Base-by-base conservation (phyloP, 2,888 invertebrate species). In the Lasioglossum lativentre region DNA sequence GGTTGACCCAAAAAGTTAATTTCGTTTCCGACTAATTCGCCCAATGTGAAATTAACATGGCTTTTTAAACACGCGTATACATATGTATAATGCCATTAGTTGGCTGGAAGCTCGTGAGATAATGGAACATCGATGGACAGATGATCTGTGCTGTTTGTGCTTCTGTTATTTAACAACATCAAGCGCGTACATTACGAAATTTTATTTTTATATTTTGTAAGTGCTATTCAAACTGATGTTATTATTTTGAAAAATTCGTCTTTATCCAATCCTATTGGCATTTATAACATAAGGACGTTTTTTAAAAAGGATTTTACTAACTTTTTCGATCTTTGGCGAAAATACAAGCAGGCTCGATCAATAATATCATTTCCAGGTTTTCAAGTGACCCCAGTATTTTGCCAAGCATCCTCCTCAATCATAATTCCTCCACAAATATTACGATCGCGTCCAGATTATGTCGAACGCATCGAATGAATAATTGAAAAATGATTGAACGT, bases 401-500 rank as follows among this genome's bases (percentile, higher is more conserved):
- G 38, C 38, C 38, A 38, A 38, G n/a, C 23, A 23, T 38, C 8
- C 10, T 5, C 38, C 23, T 68, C 38, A 12, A 68, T 34, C 68
- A 68, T 68, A 38, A 10, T 68, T 38, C 38, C 23, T 38, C 68
- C 12, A 23, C 38, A 68, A 68, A 40, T 38, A 68, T 40, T 68
- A 12, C 38, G 68, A 68, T 34, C 38, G 12, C 23, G 68, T 68
- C 8, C 38, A 38, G 68, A 68, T 66, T 23, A 34, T 34, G 38
- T 38, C 68, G 38, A 23, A 38, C 23, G 38, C 68, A 66, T 6
- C 34, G 30, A 8, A 40, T 4, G 68, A 38, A 38, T 38, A 38
- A 68, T 68, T 38, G 68, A 38, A 38, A 38, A 68, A 68, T 68
- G 68, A 68, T 68, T 12, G 68, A n/a, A 68, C 68, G 38, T 23